Percentiles rank a stretch among this genome's conserved stretches.
Evolutionary conservation across 2,888 invertebrate species (phyloP).

Genomic region (Operophtera brumata): DNA sequence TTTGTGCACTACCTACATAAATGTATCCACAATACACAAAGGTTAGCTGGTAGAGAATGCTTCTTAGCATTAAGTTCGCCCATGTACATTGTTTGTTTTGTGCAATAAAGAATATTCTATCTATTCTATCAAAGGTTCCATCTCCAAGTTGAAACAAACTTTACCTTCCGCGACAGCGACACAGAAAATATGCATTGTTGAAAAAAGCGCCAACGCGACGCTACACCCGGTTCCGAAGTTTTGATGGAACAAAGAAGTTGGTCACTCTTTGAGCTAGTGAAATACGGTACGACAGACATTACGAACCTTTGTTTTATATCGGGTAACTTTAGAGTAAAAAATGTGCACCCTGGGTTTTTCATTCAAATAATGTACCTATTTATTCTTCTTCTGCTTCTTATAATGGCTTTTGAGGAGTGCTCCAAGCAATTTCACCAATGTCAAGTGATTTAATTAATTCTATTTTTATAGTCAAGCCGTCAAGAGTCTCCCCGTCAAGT

Average conservation of each 20-base stretch:
- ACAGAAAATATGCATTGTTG: constrained; percentile 12
- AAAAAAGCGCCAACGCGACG: constrained; percentile 3
- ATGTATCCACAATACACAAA: too few species aligned
- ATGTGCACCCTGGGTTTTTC: background rate
- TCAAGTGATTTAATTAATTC: too few species aligned
- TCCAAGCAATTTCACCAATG: too few species aligned
- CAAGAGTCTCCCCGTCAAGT: too few species aligned
- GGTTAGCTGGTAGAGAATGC: too few species aligned
- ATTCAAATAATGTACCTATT: background rate
- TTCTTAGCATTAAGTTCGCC: too few species aligned
- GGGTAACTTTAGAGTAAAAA: background rate
- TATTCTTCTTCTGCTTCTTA: too few species aligned
- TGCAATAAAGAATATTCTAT: too few species aligned
- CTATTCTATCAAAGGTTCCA: constrained; percentile 24
- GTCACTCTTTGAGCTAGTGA: constrained; percentile 7
- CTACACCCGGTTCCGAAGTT: constrained; percentile 26
- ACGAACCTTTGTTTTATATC: constrained; percentile 2
- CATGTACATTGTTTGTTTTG: too few species aligned
- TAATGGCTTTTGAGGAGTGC: too few species aligned
- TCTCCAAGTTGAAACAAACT: constrained; percentile 27
- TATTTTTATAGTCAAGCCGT: too few species aligned
- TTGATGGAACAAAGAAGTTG: constrained; percentile 32
- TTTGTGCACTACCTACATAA: too few species aligned
- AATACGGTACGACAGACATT: constrained; percentile 1
- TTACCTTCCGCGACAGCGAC: constrained; percentile 23